Evolutionary conservation across 1,140 invertebrate species (phyloP).

Genomic region (Octopus bimaculoides): DNA sequence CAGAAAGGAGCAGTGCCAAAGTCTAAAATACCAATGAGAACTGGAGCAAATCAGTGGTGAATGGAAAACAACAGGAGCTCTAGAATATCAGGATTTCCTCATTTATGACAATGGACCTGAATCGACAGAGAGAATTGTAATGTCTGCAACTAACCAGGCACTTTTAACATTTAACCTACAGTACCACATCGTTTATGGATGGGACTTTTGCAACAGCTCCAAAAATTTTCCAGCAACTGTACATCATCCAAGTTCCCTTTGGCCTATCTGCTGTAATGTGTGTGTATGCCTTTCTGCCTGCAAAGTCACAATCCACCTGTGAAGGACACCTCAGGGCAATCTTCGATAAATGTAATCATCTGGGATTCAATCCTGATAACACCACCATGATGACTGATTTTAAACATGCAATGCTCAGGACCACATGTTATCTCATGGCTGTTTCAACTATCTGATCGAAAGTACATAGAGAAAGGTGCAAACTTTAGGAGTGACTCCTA

Average conservation of each 20-base stretch:
- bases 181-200: too few species aligned
- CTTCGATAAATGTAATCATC: conserved; percentile 5
- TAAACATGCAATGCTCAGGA: not conserved
- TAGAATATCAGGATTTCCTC: too few species aligned
- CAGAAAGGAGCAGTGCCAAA: conserved; percentile 1
- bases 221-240: not conserved
- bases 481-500: conserved; percentile 21
- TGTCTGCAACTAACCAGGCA: too few species aligned
- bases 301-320: conserved; percentile 3
- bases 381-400: conserved; percentile 4
- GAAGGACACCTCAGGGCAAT: conserved; percentile 3
- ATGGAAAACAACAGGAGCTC: too few species aligned
- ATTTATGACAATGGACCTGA: too few species aligned
- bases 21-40: not conserved
- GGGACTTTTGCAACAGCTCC: too few species aligned
- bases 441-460: conserved; percentile 30
- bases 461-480: conserved; percentile 27
- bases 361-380: not conserved
- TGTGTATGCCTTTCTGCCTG: conserved; percentile 6
- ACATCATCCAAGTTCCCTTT: not conserved
- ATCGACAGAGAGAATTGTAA: too few species aligned
- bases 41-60: too few species aligned
- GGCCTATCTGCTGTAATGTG: not conserved
- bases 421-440: conserved; percentile 22
- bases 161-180: too few species aligned